Conservation (phyloP, 2,797 vertebrate genomes). For the Nannoperca obscura region DNA sequence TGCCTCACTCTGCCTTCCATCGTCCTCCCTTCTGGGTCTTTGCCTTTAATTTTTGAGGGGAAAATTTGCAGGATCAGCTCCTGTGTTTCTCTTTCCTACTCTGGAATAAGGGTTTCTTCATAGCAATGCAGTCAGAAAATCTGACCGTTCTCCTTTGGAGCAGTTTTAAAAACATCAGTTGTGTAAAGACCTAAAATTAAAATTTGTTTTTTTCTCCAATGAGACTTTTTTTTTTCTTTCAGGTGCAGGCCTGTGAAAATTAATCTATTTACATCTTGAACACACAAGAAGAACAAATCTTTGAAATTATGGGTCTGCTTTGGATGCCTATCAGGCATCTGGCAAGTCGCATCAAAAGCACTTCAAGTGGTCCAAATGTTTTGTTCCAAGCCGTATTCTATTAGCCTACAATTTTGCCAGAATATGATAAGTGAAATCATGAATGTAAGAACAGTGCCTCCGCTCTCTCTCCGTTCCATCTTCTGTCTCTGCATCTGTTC, state of each 20-base stretch:
- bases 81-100: conserved; percentile 18
- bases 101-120: conserved; percentile 23
- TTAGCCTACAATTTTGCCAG: conserved; percentile 48
- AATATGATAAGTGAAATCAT: conserved; percentile 54
- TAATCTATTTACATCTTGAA: conserved; percentile 32
- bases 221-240: not conserved
- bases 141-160: conserved; percentile 14
- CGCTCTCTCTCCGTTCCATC: conserved; percentile 25
- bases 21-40: conserved; percentile 31
- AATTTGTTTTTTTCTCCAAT: conserved; percentile 7
- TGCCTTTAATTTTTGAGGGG: conserved; percentile 11
- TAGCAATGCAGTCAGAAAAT: not conserved
- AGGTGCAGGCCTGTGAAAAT: conserved; percentile 38
- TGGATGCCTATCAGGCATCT: conserved; percentile 44
- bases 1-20: conserved; percentile 29
- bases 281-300: conserved; percentile 43
- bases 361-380: conserved; percentile 34
- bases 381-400: conserved; percentile 47
- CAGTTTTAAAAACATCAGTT: conserved; percentile 21
- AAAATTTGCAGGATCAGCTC: conserved; percentile 54
- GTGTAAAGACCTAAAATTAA: conserved; percentile 9
- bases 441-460: conserved; percentile 19
- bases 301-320: conserved; percentile 41
- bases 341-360: conserved; percentile 48
- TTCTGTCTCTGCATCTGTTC: conserved; percentile 59